These are phyloP conservation scores for Indicator indicator DNA, from an alignment of 2,113 vertebrate genomes.

Conservation along the genomic window DNA sequence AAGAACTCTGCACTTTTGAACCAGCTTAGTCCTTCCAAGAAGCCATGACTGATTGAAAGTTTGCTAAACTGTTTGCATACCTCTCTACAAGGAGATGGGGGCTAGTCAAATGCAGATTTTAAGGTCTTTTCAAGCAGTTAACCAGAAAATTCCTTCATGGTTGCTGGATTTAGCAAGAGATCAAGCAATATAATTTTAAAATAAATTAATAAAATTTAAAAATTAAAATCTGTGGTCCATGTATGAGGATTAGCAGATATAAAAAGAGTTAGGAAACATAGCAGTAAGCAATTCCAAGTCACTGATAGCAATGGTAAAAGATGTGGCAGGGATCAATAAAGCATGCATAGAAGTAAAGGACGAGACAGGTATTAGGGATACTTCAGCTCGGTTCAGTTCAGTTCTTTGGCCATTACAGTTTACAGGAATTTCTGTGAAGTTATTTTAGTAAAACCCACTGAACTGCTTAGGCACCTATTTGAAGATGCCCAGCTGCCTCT, in stretches of 20 bases:
- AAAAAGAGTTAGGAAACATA: not conserved
- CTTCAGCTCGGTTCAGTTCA: not conserved
- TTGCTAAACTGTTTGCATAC: not conserved
- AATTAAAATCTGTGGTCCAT: not conserved
- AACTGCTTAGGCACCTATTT: not conserved
- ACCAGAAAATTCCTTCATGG: not conserved
- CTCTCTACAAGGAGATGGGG: not conserved
- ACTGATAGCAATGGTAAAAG: not conserved
- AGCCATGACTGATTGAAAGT: not conserved
- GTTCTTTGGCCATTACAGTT: not conserved
- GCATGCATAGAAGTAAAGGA: not conserved
- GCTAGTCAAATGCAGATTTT: not conserved
- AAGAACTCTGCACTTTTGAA: slow-evolving; percentile 19
- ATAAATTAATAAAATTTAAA: not conserved
- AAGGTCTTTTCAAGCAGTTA: not conserved
- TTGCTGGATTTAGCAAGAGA: not conserved
- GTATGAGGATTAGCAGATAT: not conserved
- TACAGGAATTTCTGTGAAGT: not conserved
- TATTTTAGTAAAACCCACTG: not conserved
- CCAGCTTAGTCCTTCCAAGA: not conserved
- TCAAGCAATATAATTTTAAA: not conserved
- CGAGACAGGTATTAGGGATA: not conserved
- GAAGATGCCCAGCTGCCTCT: not conserved
- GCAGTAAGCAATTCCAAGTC: not conserved
- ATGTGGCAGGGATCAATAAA: not conserved